Percentiles rank a stretch among this genome's conserved stretches.
Evolutionary conservation across 2,797 vertebrate species (phyloP).

Genomic region (Lagocephalus sceleratus): DNA sequence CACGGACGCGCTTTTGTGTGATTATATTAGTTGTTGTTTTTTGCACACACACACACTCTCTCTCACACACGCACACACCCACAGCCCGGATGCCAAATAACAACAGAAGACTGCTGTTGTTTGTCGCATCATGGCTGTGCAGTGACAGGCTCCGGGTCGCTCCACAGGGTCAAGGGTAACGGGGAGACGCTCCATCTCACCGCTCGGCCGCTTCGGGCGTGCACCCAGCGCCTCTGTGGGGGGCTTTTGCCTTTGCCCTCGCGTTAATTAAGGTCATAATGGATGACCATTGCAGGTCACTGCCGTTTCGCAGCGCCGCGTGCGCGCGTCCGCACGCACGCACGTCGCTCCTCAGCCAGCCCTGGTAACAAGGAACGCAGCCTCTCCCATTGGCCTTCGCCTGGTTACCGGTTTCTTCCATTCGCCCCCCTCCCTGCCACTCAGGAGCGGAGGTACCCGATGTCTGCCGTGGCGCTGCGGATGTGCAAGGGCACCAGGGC

Average conservation of each 20-base stretch:
- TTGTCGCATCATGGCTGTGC: conserved; percentile 23
- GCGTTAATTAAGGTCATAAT: not conserved
- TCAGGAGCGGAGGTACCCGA: conserved; percentile 36
- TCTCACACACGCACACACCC: too few species aligned
- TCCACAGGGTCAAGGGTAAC: conserved; percentile 6
- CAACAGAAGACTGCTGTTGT: not conserved
- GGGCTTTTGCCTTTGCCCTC: not conserved
- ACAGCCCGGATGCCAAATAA: too few species aligned
- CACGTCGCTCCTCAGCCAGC: conserved; percentile 32
- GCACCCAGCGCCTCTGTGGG: too few species aligned
- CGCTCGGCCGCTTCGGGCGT: not conserved
- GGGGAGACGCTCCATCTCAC: not conserved
- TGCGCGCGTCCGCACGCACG: not conserved
- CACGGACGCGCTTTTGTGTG: too few species aligned
- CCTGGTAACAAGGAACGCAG: conserved; percentile 63
- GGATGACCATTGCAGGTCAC: conserved; percentile 3
- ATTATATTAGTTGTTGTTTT: too few species aligned
- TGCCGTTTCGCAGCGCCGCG: conserved; percentile 1
- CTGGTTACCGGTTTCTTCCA: conserved; percentile 13
- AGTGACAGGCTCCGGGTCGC: conserved; percentile 38
- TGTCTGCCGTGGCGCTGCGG: conserved; percentile 40
- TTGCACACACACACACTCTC: too few species aligned
- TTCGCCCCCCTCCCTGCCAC: conserved; percentile 55
- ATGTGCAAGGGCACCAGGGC: conserved; percentile 47
- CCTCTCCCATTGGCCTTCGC: conserved; percentile 54